Evolutionary conservation across 1,140 invertebrate species (phyloP).

Genomic region (Drosophila sp.): DNA sequence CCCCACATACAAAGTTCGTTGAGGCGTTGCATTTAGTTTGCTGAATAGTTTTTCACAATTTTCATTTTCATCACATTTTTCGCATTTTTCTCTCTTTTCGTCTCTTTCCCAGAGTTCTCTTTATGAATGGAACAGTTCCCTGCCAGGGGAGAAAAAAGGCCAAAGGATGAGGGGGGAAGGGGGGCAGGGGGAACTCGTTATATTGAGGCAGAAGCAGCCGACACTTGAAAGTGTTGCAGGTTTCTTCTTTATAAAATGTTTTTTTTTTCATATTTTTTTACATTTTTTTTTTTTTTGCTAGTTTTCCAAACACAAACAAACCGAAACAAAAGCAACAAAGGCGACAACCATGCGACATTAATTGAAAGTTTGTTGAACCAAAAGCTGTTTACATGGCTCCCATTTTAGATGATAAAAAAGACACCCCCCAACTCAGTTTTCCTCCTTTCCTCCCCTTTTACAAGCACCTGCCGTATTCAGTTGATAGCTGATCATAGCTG

Average conservation of each 20-base stretch:
- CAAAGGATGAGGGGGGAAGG: too few species aligned
- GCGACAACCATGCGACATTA: conserved; percentile 66
- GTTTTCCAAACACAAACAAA: conserved; percentile 47
- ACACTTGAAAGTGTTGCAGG: conserved; percentile 78
- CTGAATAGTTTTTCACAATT: conserved; percentile 41
- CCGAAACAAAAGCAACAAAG: conserved; percentile 65
- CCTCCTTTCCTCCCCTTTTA: not conserved
- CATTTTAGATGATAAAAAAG: conserved; percentile 29
- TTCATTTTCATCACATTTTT: too few species aligned
- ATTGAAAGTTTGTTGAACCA: conserved; percentile 81
- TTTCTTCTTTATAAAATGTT: conserved; percentile 27
- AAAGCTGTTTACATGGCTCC: conserved; percentile 66
- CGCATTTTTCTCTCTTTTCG: too few species aligned
- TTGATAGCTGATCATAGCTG: conserved; percentile 16
- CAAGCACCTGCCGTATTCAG: conserved; percentile 18
- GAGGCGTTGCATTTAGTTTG: conserved; percentile 46
- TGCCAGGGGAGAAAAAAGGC: not conserved
- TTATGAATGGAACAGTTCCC: conserved; percentile 43
- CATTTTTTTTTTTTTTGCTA: conserved; percentile 46
- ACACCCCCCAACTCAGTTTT: not conserved
- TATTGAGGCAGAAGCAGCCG: conserved; percentile 41
- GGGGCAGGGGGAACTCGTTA: conserved; percentile 52
- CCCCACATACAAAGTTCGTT: conserved; percentile 33
- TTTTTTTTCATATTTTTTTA: too few species aligned
- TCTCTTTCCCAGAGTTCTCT: conserved; percentile 21